A percentile compares a stretch with the other conserved stretches of the same genome.
Evolutionary conservation across 2,797 vertebrate species (phyloP).

Genomic region (Channa striata): DNA sequence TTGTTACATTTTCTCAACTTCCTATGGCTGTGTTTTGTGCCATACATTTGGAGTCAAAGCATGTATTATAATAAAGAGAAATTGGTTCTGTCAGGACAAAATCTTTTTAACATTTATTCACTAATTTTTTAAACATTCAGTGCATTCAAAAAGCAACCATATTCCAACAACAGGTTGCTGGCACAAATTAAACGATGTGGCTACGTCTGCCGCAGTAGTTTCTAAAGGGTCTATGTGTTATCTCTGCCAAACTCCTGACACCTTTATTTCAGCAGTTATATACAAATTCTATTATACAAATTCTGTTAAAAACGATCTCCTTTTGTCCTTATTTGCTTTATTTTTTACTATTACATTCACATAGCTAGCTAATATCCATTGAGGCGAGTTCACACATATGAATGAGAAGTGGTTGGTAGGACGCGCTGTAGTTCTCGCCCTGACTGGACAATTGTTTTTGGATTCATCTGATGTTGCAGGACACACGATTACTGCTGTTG

Average conservation of each 20-base stretch:
- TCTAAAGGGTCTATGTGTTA: constrained; percentile 62
- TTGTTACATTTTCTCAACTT: constrained; percentile 87
- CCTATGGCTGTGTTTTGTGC: constrained; percentile 97
- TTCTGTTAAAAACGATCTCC: neutral
- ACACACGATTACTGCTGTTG: neutral
- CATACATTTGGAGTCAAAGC: constrained; percentile 90
- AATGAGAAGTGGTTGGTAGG: neutral
- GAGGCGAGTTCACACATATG: neutral
- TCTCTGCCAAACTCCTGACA: constrained; percentile 29
- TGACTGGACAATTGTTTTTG: too few species aligned
- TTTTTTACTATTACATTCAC: neutral
- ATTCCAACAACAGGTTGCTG: constrained; percentile 7
- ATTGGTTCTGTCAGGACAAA: constrained; percentile 81
- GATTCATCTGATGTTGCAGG: too few species aligned
- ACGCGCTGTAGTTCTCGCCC: too few species aligned
- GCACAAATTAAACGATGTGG: constrained; percentile 2
- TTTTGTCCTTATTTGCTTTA: neutral
- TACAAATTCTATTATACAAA: too few species aligned
- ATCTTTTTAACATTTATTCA: constrained; percentile 69
- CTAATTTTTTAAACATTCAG: neutral
- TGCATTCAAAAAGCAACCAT: constrained; percentile 5
- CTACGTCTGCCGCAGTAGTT: constrained; percentile 14
- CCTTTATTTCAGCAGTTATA: neutral
- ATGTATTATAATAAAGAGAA: constrained; percentile 97
- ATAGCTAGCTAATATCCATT: neutral